These are phyloP conservation scores for Sesamia nonagrioides DNA, from an alignment of 1,140 invertebrate genomes.

Conservation along the genomic window DNA sequence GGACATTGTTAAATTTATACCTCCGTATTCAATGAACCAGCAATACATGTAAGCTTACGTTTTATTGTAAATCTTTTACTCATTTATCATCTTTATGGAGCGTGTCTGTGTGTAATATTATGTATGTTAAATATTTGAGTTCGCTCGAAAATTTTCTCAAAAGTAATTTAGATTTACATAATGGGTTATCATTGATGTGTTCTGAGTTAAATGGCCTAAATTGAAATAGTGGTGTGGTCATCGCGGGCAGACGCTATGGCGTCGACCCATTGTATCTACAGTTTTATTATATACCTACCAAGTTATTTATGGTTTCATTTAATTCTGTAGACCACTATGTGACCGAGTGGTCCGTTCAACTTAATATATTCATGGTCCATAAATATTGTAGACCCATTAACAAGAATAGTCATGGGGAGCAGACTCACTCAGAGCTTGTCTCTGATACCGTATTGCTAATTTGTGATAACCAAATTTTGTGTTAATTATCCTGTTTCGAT, in stretches of 20 bases:
- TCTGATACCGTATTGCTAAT: not conserved
- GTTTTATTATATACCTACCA: slow-evolving; percentile 54
- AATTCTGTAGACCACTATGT: slow-evolving; percentile 40
- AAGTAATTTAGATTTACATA: slow-evolving; percentile 61
- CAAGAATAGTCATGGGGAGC: not conserved
- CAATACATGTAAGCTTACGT: slow-evolving; percentile 58
- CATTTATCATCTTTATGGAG: slow-evolving; percentile 55
- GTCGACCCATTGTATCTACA: slow-evolving; percentile 57
- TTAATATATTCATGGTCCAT: slow-evolving; percentile 54
- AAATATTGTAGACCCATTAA: slow-evolving; percentile 48
- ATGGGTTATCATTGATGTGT: slow-evolving; percentile 61
- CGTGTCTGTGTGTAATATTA: slow-evolving; percentile 32
- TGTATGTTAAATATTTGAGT: slow-evolving; percentile 44
- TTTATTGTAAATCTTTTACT: slow-evolving; percentile 50
- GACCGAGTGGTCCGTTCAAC: slow-evolving; percentile 51
- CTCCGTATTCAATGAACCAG: slow-evolving; percentile 65
- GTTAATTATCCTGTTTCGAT: not conserved
- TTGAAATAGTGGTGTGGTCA: slow-evolving; percentile 61
- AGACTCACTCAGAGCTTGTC: not conserved
- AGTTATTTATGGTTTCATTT: slow-evolving; percentile 57
- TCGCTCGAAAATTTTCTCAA: slow-evolving; percentile 42
- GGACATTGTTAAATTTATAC: slow-evolving; percentile 70
- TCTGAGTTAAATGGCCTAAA: slow-evolving; percentile 57
- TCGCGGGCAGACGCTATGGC: slow-evolving; percentile 66
- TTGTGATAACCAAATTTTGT: not conserved